A percentile compares a stretch with the other conserved stretches of the same genome.
Evolutionary conservation across 2,113 vertebrate genomes (phyloP).

Genomic region (Aphyosemion australe): DNA sequence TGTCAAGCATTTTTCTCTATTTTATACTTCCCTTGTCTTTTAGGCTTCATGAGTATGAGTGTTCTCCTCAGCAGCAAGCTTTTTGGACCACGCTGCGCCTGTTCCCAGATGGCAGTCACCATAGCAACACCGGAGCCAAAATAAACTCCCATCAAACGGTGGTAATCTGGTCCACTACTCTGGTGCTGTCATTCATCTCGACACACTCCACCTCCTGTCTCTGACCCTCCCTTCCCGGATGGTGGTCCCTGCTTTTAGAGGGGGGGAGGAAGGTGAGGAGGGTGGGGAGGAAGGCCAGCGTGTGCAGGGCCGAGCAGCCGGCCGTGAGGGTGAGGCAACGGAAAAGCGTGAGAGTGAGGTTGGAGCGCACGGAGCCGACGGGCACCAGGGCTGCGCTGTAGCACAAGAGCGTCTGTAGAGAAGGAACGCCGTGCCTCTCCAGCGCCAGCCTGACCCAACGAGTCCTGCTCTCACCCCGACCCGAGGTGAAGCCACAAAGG

Average conservation of each 20-base stretch:
- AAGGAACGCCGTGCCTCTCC: slow-evolving; percentile 95
- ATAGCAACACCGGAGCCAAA: slow-evolving; percentile 34
- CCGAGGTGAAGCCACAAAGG: slow-evolving; percentile 93
- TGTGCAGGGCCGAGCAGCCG: slow-evolving; percentile 97
- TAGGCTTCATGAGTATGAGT: slow-evolving; percentile 8
- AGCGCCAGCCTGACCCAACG: slow-evolving; percentile 96
- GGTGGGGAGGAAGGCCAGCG: slow-evolving; percentile 97
- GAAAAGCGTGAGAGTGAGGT: slow-evolving; percentile 97
- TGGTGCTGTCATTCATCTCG: slow-evolving; percentile 96
- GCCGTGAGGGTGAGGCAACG: slow-evolving; percentile 98
- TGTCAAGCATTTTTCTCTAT: not conserved
- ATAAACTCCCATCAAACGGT: slow-evolving; percentile 84
- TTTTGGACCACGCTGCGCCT: slow-evolving; percentile 12
- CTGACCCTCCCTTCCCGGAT: slow-evolving; percentile 80
- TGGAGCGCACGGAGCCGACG: slow-evolving; percentile 93
- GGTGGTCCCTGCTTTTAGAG: slow-evolving; percentile 87
- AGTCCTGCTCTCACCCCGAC: slow-evolving; percentile 94
- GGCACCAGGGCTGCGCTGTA: slow-evolving; percentile 93
- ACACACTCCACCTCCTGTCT: slow-evolving; percentile 95
- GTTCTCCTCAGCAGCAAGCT: slow-evolving; percentile 22
- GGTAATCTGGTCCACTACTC: slow-evolving; percentile 98
- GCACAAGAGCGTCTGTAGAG: slow-evolving; percentile 97
- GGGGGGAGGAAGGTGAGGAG: slow-evolving; percentile 98
- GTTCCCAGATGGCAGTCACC: slow-evolving; percentile 30
- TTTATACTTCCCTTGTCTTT: not conserved